Base-by-base conservation (phyloP, 1,140 invertebrate genomes). In the Protaetia brevitarsis region DNA sequence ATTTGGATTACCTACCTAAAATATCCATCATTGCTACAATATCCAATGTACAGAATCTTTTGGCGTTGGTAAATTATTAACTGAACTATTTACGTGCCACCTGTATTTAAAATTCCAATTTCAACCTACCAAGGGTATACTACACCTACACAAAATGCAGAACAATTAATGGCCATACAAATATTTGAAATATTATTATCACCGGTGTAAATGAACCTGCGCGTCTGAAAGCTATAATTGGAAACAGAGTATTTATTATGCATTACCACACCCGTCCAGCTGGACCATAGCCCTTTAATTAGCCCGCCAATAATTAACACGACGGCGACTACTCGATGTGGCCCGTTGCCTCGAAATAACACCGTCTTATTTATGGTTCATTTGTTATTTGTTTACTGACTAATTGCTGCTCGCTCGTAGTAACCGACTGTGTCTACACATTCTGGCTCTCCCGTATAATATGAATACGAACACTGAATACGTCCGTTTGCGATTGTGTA, bases 111-210 rank as follows among this genome's bases (percentile, higher is more conserved):
- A 16, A 23, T 23, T 23, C 41, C 41, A 51, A 19, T 19, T 19
- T 51, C 6, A 23, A 16, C 16, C 19, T 19, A 51, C 41, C 41
- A 51, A 51, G 41, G 41, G 19, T 51, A 51, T 6, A 59, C 19
- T 29, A 64, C 68, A 28, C 68, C 67, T 65, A 69, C 69, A 63
- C 69, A 68, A 57, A 65, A 64, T 60, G 37, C 60, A 66, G 66
- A 71, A 73, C 70, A 73, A 73, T 71, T 71, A 73, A 71, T 69
- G 65, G 34, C 66, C 68, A 69, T 68, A 73, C 71, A 72, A 73
- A 73, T 72, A 72, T 73, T 73, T 73, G 71, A 73, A 73, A 72
- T 73, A 73, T 73, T 73, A 73, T 73, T 72, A 73, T 73, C 72
- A 73, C 71, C 72, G 68, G 66, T 72, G 68, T 69, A 73, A 72